A percentile compares a stretch with the other conserved stretches of the same genome.
Evolutionary conservation across 2,888 invertebrate genomes (phyloP).

Genomic region (Microplitis deprimator): DNA sequence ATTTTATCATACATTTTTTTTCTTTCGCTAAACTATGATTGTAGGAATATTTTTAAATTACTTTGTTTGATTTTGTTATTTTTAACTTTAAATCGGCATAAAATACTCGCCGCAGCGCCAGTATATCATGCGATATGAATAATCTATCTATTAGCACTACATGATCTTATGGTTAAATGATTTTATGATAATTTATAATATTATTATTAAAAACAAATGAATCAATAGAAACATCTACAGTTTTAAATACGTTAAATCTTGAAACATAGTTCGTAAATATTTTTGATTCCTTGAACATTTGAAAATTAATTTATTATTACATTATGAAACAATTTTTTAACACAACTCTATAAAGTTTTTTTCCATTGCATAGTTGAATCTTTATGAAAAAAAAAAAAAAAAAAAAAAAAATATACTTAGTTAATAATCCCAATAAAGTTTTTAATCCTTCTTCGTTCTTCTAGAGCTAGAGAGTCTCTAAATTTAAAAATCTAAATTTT

Average conservation of each 20-base stretch:
- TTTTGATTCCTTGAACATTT: not conserved
- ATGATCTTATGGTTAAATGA: slow-evolving; percentile 32
- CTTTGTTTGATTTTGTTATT: not conserved
- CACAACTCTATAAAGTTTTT: too few species aligned
- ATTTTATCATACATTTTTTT: not conserved
- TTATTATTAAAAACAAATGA: slow-evolving; percentile 23
- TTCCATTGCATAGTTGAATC: too few species aligned
- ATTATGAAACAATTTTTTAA: too few species aligned
- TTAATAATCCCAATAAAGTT: too few species aligned
- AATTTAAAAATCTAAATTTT: too few species aligned
- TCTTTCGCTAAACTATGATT: not conserved
- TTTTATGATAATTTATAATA: slow-evolving; percentile 12
- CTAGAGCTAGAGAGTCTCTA: too few species aligned
- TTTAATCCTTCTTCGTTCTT: too few species aligned
- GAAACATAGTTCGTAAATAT: not conserved
- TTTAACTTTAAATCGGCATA: slow-evolving; percentile 17
- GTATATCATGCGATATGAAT: slow-evolving; percentile 69
- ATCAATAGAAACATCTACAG: slow-evolving; percentile 2
- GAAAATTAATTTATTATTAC: too few species aligned
- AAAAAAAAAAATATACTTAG: too few species aligned
- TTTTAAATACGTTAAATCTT: not conserved
- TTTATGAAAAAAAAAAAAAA: too few species aligned
- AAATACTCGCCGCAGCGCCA: slow-evolving; percentile 67
- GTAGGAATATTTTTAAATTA: not conserved
- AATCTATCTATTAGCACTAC: slow-evolving; percentile 60